Conservation (phyloP, 2,113 vertebrate genomes). For the Cephalopterus ornatus region DNA sequence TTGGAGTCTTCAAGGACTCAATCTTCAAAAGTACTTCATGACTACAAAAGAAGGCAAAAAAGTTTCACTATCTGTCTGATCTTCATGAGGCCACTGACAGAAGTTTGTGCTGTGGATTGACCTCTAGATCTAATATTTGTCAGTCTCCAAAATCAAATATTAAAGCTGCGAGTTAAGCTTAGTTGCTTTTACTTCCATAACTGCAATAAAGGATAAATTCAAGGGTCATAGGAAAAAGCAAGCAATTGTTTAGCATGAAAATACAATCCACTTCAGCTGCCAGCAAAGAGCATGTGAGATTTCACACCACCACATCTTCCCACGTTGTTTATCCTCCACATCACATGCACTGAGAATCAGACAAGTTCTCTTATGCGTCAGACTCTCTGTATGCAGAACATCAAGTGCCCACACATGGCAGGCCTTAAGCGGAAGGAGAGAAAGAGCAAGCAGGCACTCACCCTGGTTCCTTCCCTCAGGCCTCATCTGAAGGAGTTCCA, state of each 20-base stretch:
- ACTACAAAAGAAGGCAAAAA: background rate
- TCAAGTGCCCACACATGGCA: background rate
- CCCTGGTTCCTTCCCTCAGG: background rate
- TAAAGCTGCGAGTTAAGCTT: background rate
- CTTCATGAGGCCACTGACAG: background rate
- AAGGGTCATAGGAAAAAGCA: background rate
- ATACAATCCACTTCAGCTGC: background rate
- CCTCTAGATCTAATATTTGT: background rate
- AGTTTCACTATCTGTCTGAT: background rate
- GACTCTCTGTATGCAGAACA: background rate
- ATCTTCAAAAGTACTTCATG: background rate
- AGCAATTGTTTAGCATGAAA: background rate
- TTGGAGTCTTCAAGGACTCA: constrained; percentile 51
- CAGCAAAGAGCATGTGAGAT: background rate
- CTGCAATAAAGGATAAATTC: background rate
- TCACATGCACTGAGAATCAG: background rate
- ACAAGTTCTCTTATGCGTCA: background rate
- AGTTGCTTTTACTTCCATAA: background rate
- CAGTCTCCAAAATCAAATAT: background rate
- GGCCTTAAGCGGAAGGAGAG: background rate
- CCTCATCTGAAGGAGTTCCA: background rate
- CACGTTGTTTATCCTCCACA: constrained; percentile 2
- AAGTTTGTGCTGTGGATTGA: background rate
- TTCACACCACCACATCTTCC: constrained; percentile 23
- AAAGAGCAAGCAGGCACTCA: background rate